Evolutionary conservation across 2,888 invertebrate species (phyloP).

Genomic region (Eupithecia subumbrata): DNA sequence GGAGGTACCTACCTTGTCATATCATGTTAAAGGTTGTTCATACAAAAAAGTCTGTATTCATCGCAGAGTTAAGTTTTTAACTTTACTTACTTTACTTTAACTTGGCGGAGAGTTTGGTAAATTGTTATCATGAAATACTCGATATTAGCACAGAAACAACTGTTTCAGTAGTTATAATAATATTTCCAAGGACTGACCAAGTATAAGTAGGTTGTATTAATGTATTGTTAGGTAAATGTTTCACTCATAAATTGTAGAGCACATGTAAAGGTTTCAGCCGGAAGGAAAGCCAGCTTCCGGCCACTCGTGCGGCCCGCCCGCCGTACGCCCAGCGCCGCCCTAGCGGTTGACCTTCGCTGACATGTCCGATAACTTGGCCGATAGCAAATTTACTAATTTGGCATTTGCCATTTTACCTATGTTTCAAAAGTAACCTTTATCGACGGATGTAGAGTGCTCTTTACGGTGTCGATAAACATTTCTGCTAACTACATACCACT

Average conservation of each 20-base stretch:
- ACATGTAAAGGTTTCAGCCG: constrained; percentile 49
- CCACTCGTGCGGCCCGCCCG: constrained; percentile 25
- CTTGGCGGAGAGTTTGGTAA: neutral
- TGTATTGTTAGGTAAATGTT: neutral
- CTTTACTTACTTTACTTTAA: no score
- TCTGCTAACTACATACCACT: neutral
- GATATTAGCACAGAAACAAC: neutral
- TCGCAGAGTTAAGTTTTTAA: neutral
- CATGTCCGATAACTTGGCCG: constrained; percentile 36
- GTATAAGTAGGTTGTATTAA: neutral
- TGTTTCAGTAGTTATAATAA: neutral
- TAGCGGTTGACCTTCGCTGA: constrained; percentile 52
- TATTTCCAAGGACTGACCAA: neutral
- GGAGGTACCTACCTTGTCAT: no score
- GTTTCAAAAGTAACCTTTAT: neutral
- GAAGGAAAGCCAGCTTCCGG: constrained; percentile 59
- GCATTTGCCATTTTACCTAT: neutral
- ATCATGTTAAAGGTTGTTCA: neutral
- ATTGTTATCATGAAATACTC: neutral
- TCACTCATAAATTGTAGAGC: constrained; percentile 32
- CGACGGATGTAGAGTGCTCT: neutral
- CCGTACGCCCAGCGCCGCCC: constrained; percentile 22
- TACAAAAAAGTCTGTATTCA: neutral
- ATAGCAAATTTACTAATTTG: constrained; percentile 10
- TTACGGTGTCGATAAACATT: neutral